These are phyloP conservation scores for Orthosia gothica DNA, from an alignment of 2,888 invertebrate genomes.

Conservation along the genomic window DNA sequence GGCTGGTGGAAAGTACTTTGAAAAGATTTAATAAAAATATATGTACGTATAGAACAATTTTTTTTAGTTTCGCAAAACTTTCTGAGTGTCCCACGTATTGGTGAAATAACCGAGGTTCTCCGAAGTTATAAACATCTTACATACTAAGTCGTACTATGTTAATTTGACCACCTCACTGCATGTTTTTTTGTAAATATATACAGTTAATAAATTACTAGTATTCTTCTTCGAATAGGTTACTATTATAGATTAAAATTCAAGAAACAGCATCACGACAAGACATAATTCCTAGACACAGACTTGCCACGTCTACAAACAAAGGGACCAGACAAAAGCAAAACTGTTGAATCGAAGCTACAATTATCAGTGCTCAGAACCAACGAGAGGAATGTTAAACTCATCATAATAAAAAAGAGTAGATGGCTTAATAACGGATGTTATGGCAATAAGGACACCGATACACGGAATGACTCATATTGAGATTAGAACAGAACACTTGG, in stretches of 20 bases:
- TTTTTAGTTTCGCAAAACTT: too few relatives aligned
- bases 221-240: background rate
- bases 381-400: conserved; percentile 63
- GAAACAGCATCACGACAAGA: conserved; percentile 8
- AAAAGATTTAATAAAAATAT: too few relatives aligned
- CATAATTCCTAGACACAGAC: conserved; percentile 6
- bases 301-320: conserved; percentile 38
- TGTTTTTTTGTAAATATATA: background rate
- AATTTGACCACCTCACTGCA: background rate
- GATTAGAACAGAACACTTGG: conserved; percentile 36
- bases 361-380: conserved; percentile 41
- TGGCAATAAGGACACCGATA: conserved; percentile 51
- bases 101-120: background rate
- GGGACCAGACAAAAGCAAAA: conserved; percentile 22
- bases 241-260: background rate
- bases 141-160: background rate
- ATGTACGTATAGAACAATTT: too few relatives aligned
- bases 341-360: conserved; percentile 39
- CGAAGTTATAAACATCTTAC: too few relatives aligned
- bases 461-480: conserved; percentile 43
- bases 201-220: background rate
- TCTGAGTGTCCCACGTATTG: too few relatives aligned
- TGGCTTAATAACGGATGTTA: conserved; percentile 65
- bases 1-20: too few relatives aligned
- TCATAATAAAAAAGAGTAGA: conserved; percentile 65